Base-by-base conservation (phyloP, 2,888 invertebrate genomes). In the Smittia sp. region DNA sequence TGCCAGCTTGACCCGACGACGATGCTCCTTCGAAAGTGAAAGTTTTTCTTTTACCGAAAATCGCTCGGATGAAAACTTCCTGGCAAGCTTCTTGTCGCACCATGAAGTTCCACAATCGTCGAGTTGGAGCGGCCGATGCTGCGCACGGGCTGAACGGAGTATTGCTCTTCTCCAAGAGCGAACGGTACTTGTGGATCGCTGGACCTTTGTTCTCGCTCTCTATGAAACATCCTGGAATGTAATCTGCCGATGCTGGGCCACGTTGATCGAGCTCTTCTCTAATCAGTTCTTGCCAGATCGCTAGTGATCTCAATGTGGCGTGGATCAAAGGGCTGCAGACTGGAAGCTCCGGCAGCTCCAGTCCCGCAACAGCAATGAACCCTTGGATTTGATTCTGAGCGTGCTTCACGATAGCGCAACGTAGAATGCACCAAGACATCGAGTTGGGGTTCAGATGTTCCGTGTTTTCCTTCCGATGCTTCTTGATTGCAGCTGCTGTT, bases 341-440 rank as follows among this genome's bases (percentile, higher is more conserved):
- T 20, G 98, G 96, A 74, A 98, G 84, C 83, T 98, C 98, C 83
- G 91, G 89, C 83, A 93, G 87, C 82, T 97, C 96, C 77, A 95
- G 91, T 76, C 96, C 96, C 76, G 94, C 92, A 46, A 93, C 86
- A 76, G 89, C 89, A 76, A 98, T 85, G 83, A 99, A 97, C 78
- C 93, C 90, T 78, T 91, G 91, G 41, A 99, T 82, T 79, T 95
- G 93, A 76, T 88, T 86, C 77, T 93, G 91, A 70, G 94, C 90
- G 75, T 96, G 87, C 77, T 92, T 89, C 75, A 98, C 87, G 74
- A 94, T 89, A 1, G 97, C 93, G 78, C 96, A 87, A 76, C 97
- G 88, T 84, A 99, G 88, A 76, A 99, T 89, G 79, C 91, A 89
- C 99, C 99, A 99, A 70, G 96, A 94, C 82, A 96, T 97, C 38